Evolutionary conservation across 2,797 vertebrate species (phyloP).

Genomic region (Dermochelys coriacea): DNA sequence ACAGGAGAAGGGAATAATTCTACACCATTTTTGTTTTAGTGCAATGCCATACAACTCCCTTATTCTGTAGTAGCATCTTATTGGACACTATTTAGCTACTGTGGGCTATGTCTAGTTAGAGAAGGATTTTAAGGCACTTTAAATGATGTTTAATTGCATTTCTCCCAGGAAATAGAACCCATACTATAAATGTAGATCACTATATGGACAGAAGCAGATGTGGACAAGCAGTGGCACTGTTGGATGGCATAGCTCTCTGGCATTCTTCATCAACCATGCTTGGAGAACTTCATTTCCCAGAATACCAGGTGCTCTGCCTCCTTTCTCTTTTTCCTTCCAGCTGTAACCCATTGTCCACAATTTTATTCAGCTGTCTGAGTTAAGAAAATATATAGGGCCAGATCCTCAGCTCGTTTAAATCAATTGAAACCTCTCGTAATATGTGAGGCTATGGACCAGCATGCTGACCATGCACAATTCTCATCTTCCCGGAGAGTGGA

Average conservation of each 20-base stretch:
- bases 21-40: slow-evolving; percentile 9
- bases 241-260: neutral
- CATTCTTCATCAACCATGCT: neutral
- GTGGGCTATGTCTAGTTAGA: slow-evolving; percentile 27
- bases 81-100: neutral
- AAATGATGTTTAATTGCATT: slow-evolving; percentile 30
- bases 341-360: neutral
- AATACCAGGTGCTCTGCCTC: fast-evolving
- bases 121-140: neutral
- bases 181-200: neutral
- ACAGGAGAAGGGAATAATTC: neutral
- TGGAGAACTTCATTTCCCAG: neutral
- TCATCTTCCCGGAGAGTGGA: neutral
- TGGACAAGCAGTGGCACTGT: neutral
- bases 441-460: neutral
- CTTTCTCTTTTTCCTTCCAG: neutral
- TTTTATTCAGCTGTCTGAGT: neutral
- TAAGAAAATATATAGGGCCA: neutral
- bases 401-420: neutral
- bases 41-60: slow-evolving; percentile 9
- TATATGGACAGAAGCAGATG: neutral
- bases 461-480: neutral
- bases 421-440: neutral
- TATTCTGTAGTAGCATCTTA: neutral
- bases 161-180: neutral